Evolutionary conservation across 2,888 invertebrate species (phyloP), one percentile per base, ranked within the genome.

Genomic region (Phyllotreta cruciferae): DNA sequence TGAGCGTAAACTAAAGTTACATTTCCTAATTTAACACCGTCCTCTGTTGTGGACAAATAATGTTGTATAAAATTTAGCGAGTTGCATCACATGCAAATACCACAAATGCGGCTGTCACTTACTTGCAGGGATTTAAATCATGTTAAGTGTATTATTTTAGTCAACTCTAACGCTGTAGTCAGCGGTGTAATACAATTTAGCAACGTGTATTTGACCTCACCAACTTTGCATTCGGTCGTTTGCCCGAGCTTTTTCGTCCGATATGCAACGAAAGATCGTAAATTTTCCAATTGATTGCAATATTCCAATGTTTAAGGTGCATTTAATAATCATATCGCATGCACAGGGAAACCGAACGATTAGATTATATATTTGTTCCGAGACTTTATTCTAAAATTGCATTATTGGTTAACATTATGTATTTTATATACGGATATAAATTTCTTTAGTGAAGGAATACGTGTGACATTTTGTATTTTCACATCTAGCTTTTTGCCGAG

Each of bases 111-210:
- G 56, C 60, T 64, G 66, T 62, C 66, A 67, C 64, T 67, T 67
- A 67, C 64, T 64, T 67, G 62, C 58, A 62, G 60, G 64, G 62
- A 64, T 64, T 64, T 67, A 67, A 62, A 67, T 67, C 64, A 64
- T 66, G 66, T 62, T 67, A 66, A 64, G 64, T 64, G 62, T 62
- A 62, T 64, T 67, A 67, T 67, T 67, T 67, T 56, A 60, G 64
- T 62, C 44, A 56, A 62, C 53, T 58, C 55, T 57, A 56, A 52
- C 62, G 62, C 47, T 61, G 63, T 63, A 58, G 58, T 63, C 56
- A 63, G 61, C 50, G 67, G 62, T 64, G 60, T 62, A 64, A 62
- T 64, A 54, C 62, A 58, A 67, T 67, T 67, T 65, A 63, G 60
- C 61, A 60, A 65, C 61, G 63, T 63, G 62, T 54, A 62, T 60